Evolutionary conservation across 2,113 vertebrate genomes (phyloP), one percentile per base, ranked within the genome.

Genomic region (Vulpes lagopus): DNA sequence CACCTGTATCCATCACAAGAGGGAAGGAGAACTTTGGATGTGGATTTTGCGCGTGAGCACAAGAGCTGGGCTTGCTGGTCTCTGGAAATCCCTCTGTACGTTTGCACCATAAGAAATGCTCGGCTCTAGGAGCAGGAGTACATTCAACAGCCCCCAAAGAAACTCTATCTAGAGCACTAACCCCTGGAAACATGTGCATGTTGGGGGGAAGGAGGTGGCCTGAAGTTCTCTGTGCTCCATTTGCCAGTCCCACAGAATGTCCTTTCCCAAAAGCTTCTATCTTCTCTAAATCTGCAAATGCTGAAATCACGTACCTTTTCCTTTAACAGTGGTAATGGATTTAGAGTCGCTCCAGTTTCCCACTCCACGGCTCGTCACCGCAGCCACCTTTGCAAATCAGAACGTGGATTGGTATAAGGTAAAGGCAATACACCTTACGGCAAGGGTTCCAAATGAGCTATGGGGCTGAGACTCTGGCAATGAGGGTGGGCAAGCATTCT

Each of bases 301-400:
- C 62, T 25, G 12, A 74, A 27, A 14, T 94, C 93, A 55, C 23
- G 98, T 97, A 98, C 97, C 98, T 99, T 99, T 98, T 99, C 99
- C 99, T 99, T 99, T 99, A 38, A 98, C 62, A 8, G 99, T 99
- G 91, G 98, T 99, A 76, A 99, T 99, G 96, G 99, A 99, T 98
- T 99, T 99, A 43, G 99, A 96, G 81, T 99, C 99, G 0, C 99
- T 99, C 99, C 99, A 99, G 64, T 99, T 99, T 55, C 99, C 99
- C 25, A 99, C 98, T 8, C 99, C 99, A 94, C 99, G 99, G 97
- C 99, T 99, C 65, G 99, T 99, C 74, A 99, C 99, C 0, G 99
- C 99, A 89, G 99, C 99, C 98, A 99, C 99, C 99, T 99, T 98
- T 97, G 22, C 85, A 94, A 97, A 98, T 0, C 10, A 98, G 96